A percentile compares a stretch with the other conserved stretches of the same genome.
phyloP scores from a whole-genome alignment of 2,888 invertebrate species.

The Theretra japonica region DNA sequence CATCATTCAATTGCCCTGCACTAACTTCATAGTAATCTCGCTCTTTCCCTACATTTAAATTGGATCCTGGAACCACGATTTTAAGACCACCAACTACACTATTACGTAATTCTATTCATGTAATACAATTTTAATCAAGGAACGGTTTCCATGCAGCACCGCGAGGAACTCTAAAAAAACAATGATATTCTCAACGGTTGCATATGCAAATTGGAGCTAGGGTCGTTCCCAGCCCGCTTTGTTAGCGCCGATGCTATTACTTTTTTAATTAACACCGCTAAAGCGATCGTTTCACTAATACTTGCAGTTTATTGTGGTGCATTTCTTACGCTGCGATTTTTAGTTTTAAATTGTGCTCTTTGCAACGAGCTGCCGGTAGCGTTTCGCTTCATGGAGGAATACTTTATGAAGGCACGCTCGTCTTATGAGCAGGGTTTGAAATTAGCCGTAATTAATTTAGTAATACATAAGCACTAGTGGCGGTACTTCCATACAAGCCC shows the following conservation, averaged over 20 bases:
- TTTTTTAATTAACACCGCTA: slow-evolving; percentile 25
- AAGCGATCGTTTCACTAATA: background rate
- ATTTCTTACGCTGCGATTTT: background rate
- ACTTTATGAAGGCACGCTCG: too few species aligned
- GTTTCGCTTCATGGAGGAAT: too few species aligned
- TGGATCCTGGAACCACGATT: too few species aligned
- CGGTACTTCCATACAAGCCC: too few species aligned
- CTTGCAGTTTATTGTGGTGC: background rate
- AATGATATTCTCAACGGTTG: slow-evolving; percentile 44
- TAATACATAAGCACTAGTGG: too few species aligned
- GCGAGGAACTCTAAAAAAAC: background rate
- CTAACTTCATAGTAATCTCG: too few species aligned
- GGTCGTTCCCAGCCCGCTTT: slow-evolving; percentile 4
- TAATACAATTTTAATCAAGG: background rate
- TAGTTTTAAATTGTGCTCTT: background rate
- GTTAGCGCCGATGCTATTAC: slow-evolving; percentile 9
- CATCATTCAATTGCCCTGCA: too few species aligned
- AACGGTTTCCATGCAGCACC: background rate
- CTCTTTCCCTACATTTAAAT: too few species aligned
- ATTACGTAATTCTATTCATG: too few species aligned
- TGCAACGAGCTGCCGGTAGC: background rate
- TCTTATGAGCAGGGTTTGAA: too few species aligned
- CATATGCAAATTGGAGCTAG: slow-evolving; percentile 48
- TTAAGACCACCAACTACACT: too few species aligned
- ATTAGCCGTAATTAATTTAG: too few species aligned